Base-by-base conservation (phyloP, 2,797 vertebrate species). In the Pseudotriccus pelzelni region DNA sequence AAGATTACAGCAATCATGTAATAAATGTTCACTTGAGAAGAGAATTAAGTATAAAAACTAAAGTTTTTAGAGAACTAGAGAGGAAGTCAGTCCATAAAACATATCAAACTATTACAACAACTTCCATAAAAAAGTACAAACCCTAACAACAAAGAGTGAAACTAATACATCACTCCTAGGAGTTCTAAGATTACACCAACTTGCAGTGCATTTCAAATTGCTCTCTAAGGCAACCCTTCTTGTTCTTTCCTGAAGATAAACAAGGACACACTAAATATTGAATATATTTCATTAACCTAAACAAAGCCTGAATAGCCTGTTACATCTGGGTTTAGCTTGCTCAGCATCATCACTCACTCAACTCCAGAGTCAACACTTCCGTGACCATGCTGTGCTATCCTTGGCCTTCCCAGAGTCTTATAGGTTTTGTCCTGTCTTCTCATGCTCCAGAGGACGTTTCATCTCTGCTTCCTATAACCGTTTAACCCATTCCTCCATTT, bases 401-500 rank as follows among this genome's bases (percentile, higher is more conserved):
- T 34, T 23, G 27, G 37, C 25, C 28, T 60, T 12, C 50, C 36
- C 52, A 62, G 50, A 49, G 47, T 81, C 36, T 22, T 2, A 50
- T 7, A 56, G 10, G 4, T 4, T 60, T 73, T 52, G 7, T 64
- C 70, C 43, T 63, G 24, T 27, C 49, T 75, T 77, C 69, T 84
- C 55, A 66, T 44, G 52, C 43, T 95, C 50, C 86, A 88, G 28
- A 63, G 34, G 6, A 75, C 43, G 69, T 68, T 90, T 72, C 43
- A 68, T 37, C 27, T 62, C 28, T 46, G 56, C 70, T 82, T 92
- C 60, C 36, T 34, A 5, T 14, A 86, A 83, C 34, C 52, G 20
- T 87, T 96, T 74, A 94, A 87, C 27, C 15, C 36, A 74, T 52
- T 93, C 47, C 86, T 88, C 64, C 52, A 56, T 90, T 94, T 93